These are phyloP conservation scores for Sciurus niger DNA, from an alignment of 2,113 vertebrate species.

Conservation along the genomic window DNA sequence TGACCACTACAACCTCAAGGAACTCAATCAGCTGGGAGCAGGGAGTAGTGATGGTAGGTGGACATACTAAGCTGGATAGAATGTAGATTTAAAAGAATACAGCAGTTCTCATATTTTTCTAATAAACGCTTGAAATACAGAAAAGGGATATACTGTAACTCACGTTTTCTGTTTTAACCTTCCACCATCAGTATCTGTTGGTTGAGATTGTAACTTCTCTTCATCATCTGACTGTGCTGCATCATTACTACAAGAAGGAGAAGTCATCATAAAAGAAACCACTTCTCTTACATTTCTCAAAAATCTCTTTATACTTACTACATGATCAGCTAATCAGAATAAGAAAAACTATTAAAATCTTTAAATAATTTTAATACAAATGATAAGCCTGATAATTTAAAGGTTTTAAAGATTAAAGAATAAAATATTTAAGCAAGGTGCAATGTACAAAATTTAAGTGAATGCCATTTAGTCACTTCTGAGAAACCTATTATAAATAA, in stretches of 20 bases:
- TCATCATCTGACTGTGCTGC: slow-evolving; percentile 98
- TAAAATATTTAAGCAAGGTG: slow-evolving; percentile 17
- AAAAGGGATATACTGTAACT: slow-evolving; percentile 75
- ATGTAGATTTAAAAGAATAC: slow-evolving; percentile 16
- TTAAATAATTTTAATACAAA: slow-evolving; percentile 58
- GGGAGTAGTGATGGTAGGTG: not conserved
- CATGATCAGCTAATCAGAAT: slow-evolving; percentile 36
- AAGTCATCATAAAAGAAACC: slow-evolving; percentile 59
- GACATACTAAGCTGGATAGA: not conserved
- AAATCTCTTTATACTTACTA: slow-evolving; percentile 21
- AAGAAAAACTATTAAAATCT: slow-evolving; percentile 34
- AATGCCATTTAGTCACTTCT: slow-evolving; percentile 58
- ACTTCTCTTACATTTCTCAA: slow-evolving; percentile 20
- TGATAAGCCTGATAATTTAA: slow-evolving; percentile 48
- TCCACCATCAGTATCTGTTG: slow-evolving; percentile 95
- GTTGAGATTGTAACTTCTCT: slow-evolving; percentile 94
- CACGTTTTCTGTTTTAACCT: slow-evolving; percentile 99
- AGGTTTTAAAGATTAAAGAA: slow-evolving; percentile 18
- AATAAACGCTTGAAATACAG: slow-evolving; percentile 59
- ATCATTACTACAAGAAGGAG: slow-evolving; percentile 91
- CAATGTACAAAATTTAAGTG: slow-evolving; percentile 43
- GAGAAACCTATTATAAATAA: slow-evolving; percentile 57
- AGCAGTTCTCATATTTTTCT: slow-evolving; percentile 12
- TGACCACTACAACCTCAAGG: not conserved
- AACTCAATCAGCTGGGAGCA: not conserved